Percentiles rank a stretch among this genome's conserved stretches.
phyloP scores from a whole-genome alignment of 2,888 invertebrate species.

The Chelonus formosanus region DNA sequence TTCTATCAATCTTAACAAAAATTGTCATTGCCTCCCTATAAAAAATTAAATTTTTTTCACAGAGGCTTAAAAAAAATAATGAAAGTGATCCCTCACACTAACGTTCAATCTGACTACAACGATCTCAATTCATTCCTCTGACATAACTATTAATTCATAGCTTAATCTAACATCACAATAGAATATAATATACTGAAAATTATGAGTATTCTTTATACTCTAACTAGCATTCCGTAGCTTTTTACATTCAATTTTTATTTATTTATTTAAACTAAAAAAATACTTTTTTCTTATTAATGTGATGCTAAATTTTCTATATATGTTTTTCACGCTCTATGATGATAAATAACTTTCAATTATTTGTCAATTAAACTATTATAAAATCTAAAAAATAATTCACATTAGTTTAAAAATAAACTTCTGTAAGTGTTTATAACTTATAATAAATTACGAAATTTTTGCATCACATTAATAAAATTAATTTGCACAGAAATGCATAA shows the following conservation, averaged over 20 bases:
- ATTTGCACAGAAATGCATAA: too few species aligned
- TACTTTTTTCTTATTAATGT: not conserved
- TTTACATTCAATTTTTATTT: too few species aligned
- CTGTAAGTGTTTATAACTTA: too few species aligned
- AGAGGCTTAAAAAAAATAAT: constrained; percentile 2
- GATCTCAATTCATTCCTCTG: constrained; percentile 61
- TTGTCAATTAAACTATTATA: not conserved
- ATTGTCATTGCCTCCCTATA: constrained; percentile 19
- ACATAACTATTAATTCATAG: constrained; percentile 53
- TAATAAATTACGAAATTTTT: too few species aligned
- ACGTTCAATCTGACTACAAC: constrained; percentile 58
- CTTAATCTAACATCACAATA: constrained; percentile 66
- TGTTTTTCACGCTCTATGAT: too few species aligned
- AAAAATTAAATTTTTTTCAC: constrained; percentile 10
- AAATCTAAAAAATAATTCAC: not conserved
- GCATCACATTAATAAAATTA: too few species aligned
- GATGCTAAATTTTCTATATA: too few species aligned
- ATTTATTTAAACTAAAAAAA: constrained; percentile 7
- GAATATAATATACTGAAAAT: constrained; percentile 55
- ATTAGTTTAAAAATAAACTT: too few species aligned
- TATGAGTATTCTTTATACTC: not conserved
- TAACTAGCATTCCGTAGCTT: not conserved
- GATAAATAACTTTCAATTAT: too few species aligned
- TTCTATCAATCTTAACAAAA: constrained; percentile 28
- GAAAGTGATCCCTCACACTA: constrained; percentile 54